Base-by-base conservation (phyloP, 2,797 vertebrate species). In the Semaprochilodus insignis region DNA sequence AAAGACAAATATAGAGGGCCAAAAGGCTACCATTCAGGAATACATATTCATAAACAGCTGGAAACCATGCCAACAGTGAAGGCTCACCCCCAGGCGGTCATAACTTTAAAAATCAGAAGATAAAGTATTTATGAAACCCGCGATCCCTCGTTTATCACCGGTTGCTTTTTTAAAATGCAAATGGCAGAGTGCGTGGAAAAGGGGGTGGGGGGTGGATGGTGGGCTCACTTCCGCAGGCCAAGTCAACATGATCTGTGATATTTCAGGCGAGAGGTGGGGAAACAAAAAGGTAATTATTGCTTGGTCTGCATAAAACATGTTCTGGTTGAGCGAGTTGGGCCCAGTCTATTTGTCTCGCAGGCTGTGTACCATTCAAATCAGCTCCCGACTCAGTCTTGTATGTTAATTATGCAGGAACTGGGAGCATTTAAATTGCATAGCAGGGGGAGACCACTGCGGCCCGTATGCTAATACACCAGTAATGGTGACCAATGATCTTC, bases 271-370 rank as follows among this genome's bases (percentile, higher is more conserved):
- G 17, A 67, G 69, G 13, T 36, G 16, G 2, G n/a, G 65, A 73
- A 44, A 57, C 15, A 59, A 48, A 85, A 66, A 74, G 76, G 62
- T 81, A 78, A 85, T 79, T 82, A 78, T 54, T 70, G 75, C 51
- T 44, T 70, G 70, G 62, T 78, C 75, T 77, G 65, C 74, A 81
- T 67, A 78, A 74, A 67, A 82, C 83, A 80, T 23, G 36, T 36
- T 75, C 75, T 55, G 81, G 76, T 66, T 59, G 75, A 85, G 78
- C 21, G 83, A 27, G 60, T 66, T 52, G 66, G 80, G 75, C 55
- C 55, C 2, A 25, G 74, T 76, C 78, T 76, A 81, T 88, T 81
- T 79, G 83, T 88, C 76, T 83, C 44, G n/a, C 25, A 51, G 71
- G 78, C 80, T 74, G 25, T 34, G 73, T n/a, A 48, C 76, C 77